Evolutionary conservation across 2,113 vertebrate species (phyloP).

Genomic region (Colinus virginianus): DNA sequence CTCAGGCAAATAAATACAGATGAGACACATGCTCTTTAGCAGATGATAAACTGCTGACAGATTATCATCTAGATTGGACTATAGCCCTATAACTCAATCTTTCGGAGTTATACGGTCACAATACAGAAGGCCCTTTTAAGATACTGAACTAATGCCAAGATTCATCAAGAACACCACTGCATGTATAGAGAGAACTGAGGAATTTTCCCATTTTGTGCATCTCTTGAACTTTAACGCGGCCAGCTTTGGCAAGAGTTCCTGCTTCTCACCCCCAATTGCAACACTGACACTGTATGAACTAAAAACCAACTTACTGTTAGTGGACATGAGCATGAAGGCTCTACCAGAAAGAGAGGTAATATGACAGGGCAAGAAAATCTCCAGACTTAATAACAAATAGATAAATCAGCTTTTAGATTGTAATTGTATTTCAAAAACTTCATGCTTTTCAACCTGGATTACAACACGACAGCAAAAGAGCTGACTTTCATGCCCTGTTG

Average conservation of each 20-base stretch:
- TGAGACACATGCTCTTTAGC: fast-evolving
- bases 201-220: fast-evolving
- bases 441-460: neutral
- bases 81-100: no score
- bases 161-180: neutral
- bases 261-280: neutral
- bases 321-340: neutral
- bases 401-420: neutral
- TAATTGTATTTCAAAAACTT: neutral
- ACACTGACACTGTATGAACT: neutral
- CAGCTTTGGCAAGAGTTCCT: neutral
- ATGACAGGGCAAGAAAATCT: neutral
- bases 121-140: neutral
- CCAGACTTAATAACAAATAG: neutral
- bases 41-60: fast-evolving
- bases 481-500: neutral
- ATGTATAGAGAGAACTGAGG: neutral
- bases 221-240: no score
- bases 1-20: fast-evolving
- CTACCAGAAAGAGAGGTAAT: neutral
- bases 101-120: no score
- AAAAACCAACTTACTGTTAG: neutral
- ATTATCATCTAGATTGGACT: neutral
- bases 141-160: fast-evolving
- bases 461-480: neutral